Base-by-base conservation (phyloP, 2,797 vertebrate species). In the Graptemys geographica region DNA sequence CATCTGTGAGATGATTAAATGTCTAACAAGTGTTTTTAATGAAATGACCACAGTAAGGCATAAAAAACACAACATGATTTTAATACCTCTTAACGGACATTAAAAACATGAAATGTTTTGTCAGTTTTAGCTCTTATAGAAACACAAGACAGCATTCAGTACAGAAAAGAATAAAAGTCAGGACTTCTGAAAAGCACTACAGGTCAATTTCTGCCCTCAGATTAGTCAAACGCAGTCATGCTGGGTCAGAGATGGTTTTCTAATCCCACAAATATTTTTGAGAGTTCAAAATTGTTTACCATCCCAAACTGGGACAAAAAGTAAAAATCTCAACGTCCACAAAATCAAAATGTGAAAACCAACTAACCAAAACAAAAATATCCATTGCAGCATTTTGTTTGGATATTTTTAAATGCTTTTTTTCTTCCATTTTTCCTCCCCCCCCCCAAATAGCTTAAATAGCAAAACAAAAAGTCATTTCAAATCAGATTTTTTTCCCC, bases 41-140 rank as follows among this genome's bases (percentile, higher is more conserved):
- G 56, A 95, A 93, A 93, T 78, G 81, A 95, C 90, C 89, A 47
- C 89, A 91, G 44, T 79, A 56, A 3, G 6, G 87, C 9, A 19
- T 23, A 95, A 91, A 82, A 89, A 62, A 78, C 11, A 1, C 55
- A n/a, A 21, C 84, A 87, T 83, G 9, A 6, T 4, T 91, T 91
- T 89, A 92, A 65, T 93, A 90, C 79, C 4, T 84, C 27, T 86
- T 90, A 87, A 37, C 15, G 18, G 31, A 84, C 91, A 4, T 5
- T 82, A 37, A 74, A 74, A 74, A 41, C 69, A 74, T 23, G 31
- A 62, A 69, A 18, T 33, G 59, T 65, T 65, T 65, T 65, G 31
- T 65, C 59, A 69, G 62, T n/a, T n/a, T 65, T 65, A n/a, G 31
- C 15, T 65, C 59, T 65, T 69, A 69, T 5, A n/a, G 62, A 69